These are phyloP conservation scores for Elmis aenea DNA, from an alignment of 2,888 invertebrate species.

Conservation along the genomic window DNA sequence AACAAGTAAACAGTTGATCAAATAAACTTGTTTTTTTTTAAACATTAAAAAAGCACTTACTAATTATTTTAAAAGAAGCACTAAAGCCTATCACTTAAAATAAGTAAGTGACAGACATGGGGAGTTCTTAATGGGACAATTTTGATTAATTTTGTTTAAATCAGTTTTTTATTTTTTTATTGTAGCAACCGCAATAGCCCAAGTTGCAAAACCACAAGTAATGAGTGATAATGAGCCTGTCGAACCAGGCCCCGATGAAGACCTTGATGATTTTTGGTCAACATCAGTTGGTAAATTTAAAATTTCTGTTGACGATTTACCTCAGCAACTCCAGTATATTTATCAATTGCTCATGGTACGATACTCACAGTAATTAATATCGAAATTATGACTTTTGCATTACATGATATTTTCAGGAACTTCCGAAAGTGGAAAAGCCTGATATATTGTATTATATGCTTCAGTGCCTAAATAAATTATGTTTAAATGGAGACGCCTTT, in stretches of 20 bases:
- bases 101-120: constrained; percentile 1
- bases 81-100: too few species aligned
- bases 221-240: constrained; percentile 68
- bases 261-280: constrained; percentile 84
- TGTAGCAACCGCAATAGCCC: constrained; percentile 56
- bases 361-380: constrained; percentile 4
- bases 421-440: constrained; percentile 76
- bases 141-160: neutral
- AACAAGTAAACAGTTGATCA: too few species aligned
- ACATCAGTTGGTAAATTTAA: constrained; percentile 91
- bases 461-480: constrained; percentile 84
- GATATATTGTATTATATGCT: constrained; percentile 91
- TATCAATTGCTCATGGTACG: constrained; percentile 79
- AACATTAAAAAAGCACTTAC: too few species aligned
- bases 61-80: too few species aligned
- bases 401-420: constrained; percentile 53
- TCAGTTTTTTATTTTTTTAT: too few species aligned
- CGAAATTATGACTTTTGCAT: neutral
- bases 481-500: constrained; percentile 91
- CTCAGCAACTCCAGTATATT: constrained; percentile 88
- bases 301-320: constrained; percentile 83
- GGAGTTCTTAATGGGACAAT: neutral
- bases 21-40: too few species aligned
- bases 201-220: constrained; percentile 70
- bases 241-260: constrained; percentile 66